Evolutionary conservation across 2,888 invertebrate genomes (phyloP), one percentile per base, ranked within the genome.

Genomic region (Papilio gigon): DNA sequence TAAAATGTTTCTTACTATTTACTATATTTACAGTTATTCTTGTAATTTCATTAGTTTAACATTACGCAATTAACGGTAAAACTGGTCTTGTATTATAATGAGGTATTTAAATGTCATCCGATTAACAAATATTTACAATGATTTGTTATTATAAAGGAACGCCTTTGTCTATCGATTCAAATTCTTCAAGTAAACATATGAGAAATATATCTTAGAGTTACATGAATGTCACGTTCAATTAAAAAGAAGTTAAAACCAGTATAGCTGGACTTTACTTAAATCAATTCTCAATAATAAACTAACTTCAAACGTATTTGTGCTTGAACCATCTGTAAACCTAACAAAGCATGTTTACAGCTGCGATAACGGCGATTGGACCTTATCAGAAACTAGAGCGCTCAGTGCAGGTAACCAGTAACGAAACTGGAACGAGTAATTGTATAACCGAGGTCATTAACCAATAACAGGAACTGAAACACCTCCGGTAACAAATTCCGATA

Each of bases 381-480:
- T 60, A 69, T 60, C 60, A 40, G 47, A 53, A 53, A 67, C 50
- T 53, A 69, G 65, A 42, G 25, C 42, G 62, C 61, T 25, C 30
- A 53, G 14, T 8, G 33, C 35, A 25, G 27, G 33, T n/a, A 25
- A 33, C 42, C 42, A 37, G 42, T 40, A 68, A 47, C 35, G 62
- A 37, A 69, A 69, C 65, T 69, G 53, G 68, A 60, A 53, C 50
- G 25, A 61, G 60, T 60, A 69, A 65, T 69, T 69, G 68, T 65
- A 69, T 60, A 64, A 69, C n/a, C 4, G 65, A 65, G 65, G 68
- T 69, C 68, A 65, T 53, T 65, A 69, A 56, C 68, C 68, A 65
- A 33, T 20, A 65, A 50, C 50, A 65, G 68, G 68, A 69, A 69
- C 65, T 69, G 8, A 65, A 53, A 40, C 60, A 68, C 68, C 59